These are phyloP conservation scores for Orcinus orca DNA, from an alignment of 2,113 vertebrate species.

Conservation along the genomic window DNA sequence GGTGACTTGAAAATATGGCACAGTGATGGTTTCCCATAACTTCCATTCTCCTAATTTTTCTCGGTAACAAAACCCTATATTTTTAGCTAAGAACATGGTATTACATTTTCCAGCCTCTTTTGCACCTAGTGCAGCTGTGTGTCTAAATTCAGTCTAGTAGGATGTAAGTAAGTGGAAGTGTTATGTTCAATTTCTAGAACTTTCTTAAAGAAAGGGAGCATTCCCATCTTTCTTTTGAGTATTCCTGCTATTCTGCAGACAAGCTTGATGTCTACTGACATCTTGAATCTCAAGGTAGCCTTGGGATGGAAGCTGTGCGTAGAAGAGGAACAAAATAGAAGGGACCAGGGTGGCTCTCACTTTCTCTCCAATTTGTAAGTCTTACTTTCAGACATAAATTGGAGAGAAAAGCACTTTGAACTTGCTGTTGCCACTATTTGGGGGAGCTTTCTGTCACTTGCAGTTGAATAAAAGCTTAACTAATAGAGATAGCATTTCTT, in stretches of 20 bases:
- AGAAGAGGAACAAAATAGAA: not conserved
- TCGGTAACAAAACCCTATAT: not conserved
- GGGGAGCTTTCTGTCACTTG: not conserved
- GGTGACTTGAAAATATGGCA: not conserved
- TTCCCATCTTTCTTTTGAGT: not conserved
- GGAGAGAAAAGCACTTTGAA: not conserved
- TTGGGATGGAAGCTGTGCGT: not conserved
- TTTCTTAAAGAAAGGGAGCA: not conserved
- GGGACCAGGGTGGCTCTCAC: not conserved
- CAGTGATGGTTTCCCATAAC: not conserved
- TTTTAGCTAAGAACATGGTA: not conserved
- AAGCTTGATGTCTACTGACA: not conserved
- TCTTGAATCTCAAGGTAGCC: not conserved
- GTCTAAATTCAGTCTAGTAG: not conserved
- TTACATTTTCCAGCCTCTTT: not conserved
- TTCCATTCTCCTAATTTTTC: constrained; percentile 6
- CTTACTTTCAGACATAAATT: not conserved
- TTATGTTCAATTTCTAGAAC: not conserved
- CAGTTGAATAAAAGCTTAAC: not conserved
- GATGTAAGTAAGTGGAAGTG: not conserved
- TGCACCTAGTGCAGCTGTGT: not conserved
- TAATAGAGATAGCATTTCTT: not conserved
- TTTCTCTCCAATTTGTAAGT: not conserved
- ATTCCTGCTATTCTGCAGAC: not conserved
- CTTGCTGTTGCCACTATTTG: not conserved